These are phyloP conservation scores for Helicorthomorpha holstii DNA, from an alignment of 1,140 invertebrate genomes.

Conservation along the genomic window DNA sequence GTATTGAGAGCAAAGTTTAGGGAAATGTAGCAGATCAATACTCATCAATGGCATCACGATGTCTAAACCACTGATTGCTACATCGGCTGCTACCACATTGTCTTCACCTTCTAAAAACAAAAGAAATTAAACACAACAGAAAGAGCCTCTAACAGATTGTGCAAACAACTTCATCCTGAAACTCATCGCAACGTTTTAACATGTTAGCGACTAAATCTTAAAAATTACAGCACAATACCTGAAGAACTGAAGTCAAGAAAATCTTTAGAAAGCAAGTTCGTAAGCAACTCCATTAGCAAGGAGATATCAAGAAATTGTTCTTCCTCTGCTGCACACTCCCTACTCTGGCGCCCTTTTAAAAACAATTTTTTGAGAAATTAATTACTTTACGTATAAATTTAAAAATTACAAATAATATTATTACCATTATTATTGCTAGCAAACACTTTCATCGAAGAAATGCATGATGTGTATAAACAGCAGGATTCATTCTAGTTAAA, in stretches of 20 bases:
- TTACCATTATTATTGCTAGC: constrained; percentile 36
- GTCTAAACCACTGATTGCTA: constrained; percentile 48
- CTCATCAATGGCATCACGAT: constrained; percentile 59
- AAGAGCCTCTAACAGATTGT: too few species aligned
- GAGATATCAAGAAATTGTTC: constrained; percentile 53
- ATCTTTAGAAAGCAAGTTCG: constrained; percentile 49
- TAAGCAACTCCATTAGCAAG: constrained; percentile 49
- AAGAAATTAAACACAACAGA: background rate
- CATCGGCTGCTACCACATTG: constrained; percentile 35
- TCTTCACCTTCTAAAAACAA: constrained; percentile 16
- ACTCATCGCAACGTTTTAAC: too few species aligned
- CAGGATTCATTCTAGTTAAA: constrained; percentile 18
- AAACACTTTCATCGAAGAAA: constrained; percentile 49
- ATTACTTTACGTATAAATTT: background rate
- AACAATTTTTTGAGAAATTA: constrained; percentile 1
- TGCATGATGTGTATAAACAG: constrained; percentile 41
- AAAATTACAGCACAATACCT: constrained; percentile 6
- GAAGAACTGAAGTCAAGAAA: constrained; percentile 39
- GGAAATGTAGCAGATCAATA: constrained; percentile 49
- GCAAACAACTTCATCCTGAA: too few species aligned
- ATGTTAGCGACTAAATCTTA: too few species aligned
- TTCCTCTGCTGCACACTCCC: constrained; percentile 39
- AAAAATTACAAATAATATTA: constrained; percentile 5
- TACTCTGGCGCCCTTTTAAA: constrained; percentile 17
- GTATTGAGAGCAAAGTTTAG: constrained; percentile 43